These are phyloP conservation scores for Pachycephus smyrnensis DNA, from an alignment of 2,888 invertebrate genomes.

Conservation along the genomic window DNA sequence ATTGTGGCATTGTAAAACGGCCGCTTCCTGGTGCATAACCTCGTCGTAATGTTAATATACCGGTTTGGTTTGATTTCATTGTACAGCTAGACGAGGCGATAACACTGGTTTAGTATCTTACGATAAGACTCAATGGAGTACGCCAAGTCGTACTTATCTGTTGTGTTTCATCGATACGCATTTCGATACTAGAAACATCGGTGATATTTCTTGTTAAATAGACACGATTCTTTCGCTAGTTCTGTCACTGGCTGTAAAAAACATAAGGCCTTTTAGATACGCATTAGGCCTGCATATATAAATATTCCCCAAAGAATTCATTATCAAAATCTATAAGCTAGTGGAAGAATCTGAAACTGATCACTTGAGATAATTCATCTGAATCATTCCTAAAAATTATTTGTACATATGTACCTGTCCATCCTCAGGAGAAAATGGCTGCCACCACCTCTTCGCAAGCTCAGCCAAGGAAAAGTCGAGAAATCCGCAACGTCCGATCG, in stretches of 20 bases:
- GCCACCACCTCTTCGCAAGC: conserved; percentile 87
- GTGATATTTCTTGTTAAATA: not conserved
- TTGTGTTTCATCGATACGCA: not conserved
- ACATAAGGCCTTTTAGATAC: not conserved
- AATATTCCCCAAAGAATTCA: not conserved
- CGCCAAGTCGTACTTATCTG: not conserved
- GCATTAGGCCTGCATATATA: not conserved
- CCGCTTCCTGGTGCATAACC: not conserved
- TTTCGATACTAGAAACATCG: not conserved
- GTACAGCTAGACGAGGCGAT: not conserved
- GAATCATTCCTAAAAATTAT: not conserved
- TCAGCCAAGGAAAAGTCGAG: conserved; percentile 89
- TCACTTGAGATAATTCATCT: not conserved
- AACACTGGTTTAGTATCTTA: not conserved
- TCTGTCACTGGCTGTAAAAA: not conserved
- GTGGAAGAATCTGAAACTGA: not conserved
- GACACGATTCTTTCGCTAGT: not conserved
- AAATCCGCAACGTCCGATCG: conserved; percentile 71
- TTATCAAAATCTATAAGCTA: not conserved
- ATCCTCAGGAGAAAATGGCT: conserved; percentile 87
- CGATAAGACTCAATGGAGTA: not conserved
- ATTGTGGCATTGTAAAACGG: too few species aligned
- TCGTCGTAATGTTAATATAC: not conserved
- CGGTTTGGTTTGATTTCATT: not conserved
- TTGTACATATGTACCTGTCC: not conserved